Evolutionary conservation across 2,888 invertebrate genomes (phyloP), one percentile per base, ranked within the genome.

Genomic region (Drosophila monieri): DNA sequence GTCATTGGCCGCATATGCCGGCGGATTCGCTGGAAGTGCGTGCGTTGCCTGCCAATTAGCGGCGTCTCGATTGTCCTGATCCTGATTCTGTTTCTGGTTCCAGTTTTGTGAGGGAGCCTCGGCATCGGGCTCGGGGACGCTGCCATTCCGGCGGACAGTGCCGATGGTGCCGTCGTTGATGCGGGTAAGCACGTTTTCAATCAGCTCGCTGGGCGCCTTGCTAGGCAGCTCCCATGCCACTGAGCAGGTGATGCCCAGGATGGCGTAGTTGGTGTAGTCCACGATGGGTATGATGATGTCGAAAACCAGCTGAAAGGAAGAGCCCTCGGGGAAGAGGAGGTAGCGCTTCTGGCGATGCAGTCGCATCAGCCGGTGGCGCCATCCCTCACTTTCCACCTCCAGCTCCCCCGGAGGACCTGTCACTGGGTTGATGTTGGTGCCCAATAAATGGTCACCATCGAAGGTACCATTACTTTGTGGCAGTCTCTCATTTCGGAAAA

Each of bases 201-300:
- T 73, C 65, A 90, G 76, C 70, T 91, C 90, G 64, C 90, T 91
- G 32, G 91, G 84, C 14, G 92, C 94, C 71, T 94, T 94, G 73
- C 95, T 94, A 0, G 96, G 96, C 56, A 96, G 90, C 86, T 95
- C 94, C 93, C 94, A 96, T 6, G 96, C 96, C 74, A 96, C 91
- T 0, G 96, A 95, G 1, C 95, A 95, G 0, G 96, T 96, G 70
- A 94, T 93, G 5, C 96, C 96, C 84, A 94, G 92, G 10, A 95
- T 93, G 68, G 95, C 94, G 46, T 88, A 90, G 67, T 91, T 91
- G 30, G 89, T 91, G 58, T 90, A 91, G 74, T 91, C 92, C 35
- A 91, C 88, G 64, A 92, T 89, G 66, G 90, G 90, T 74, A 92
- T 89, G 73, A 92, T 91, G 73, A 91, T 84, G 80, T 92, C 92